A percentile compares a stretch with the other conserved stretches of the same genome.
These are phyloP conservation scores for Pachycephala philippinensis DNA, from an alignment of 2,113 vertebrate species.

Conservation along the genomic window DNA sequence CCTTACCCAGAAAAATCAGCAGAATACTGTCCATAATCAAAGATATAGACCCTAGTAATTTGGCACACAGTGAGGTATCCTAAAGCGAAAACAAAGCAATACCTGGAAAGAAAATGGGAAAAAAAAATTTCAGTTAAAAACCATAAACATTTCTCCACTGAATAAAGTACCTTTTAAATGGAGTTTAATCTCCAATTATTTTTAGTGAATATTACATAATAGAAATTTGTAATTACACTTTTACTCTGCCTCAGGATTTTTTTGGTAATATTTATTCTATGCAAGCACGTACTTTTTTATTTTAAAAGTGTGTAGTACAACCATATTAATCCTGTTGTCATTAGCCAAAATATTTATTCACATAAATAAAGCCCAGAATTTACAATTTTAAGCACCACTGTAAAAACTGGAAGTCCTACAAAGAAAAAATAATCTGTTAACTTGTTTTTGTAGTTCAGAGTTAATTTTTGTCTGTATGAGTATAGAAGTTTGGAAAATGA, in stretches of 20 bases:
- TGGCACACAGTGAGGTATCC: conserved; percentile 97
- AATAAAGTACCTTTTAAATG: neutral
- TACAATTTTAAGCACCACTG: neutral
- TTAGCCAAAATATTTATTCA: neutral
- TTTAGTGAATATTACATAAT: neutral
- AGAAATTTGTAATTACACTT: neutral
- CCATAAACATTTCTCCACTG: neutral
- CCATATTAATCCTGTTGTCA: neutral
- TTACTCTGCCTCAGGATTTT: neutral
- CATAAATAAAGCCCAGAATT: neutral
- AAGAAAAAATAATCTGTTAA: neutral
- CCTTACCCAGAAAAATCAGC: conserved; percentile 98
- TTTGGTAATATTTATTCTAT: neutral
- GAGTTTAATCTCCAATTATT: neutral
- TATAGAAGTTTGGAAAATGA: neutral
- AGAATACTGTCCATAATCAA: conserved; percentile 98
- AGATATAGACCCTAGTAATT: conserved; percentile 95
- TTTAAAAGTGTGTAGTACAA: neutral
- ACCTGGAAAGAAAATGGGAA: conserved; percentile 75
- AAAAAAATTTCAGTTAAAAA: neutral
- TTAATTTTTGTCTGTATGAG: neutral
- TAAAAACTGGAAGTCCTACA: neutral
- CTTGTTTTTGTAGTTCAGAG: neutral
- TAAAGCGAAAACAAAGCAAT: conserved; percentile 94
- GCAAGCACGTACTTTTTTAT: neutral